Conservation (phyloP, 2,888 invertebrate genomes). For the Hydrotaea diabolus region DNA sequence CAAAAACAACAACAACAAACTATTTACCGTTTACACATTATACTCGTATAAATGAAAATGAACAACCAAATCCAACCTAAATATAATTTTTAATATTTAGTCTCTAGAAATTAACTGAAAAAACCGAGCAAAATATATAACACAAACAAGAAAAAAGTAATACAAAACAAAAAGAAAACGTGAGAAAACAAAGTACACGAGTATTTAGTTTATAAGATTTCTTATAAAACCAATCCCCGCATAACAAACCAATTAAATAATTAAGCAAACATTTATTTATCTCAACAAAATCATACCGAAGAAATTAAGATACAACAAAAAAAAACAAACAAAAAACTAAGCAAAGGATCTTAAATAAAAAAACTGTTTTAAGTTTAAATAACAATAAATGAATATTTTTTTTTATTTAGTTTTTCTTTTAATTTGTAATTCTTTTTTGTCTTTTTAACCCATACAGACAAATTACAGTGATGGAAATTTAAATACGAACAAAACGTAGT, state of each 20-base stretch:
- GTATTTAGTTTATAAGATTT: constrained; percentile 62
- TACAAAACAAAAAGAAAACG: constrained; percentile 10
- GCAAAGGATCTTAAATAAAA: constrained; percentile 36
- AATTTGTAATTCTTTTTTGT: constrained; percentile 44
- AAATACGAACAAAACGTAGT: no score
- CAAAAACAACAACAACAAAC: constrained; percentile 19
- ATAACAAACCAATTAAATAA: constrained; percentile 13
- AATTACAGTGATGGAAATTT: neutral
- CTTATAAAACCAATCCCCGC: constrained; percentile 48
- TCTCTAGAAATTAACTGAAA: neutral
- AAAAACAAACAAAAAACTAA: constrained; percentile 20
- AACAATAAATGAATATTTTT: constrained; percentile 61
- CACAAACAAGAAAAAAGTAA: constrained; percentile 27
- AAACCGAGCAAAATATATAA: neutral
- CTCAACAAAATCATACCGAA: constrained; percentile 53
- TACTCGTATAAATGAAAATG: neutral
- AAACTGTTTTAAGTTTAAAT: constrained; percentile 68
- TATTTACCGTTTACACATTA: constrained; percentile 33
- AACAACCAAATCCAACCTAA: constrained; percentile 20
- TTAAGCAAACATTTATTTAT: constrained; percentile 41
- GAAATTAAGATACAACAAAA: constrained; percentile 16
- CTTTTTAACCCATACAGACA: neutral
- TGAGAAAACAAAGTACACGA: constrained; percentile 57
- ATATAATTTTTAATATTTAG: constrained; percentile 59
- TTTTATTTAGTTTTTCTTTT: constrained; percentile 16